A percentile compares a stretch with the other conserved stretches of the same genome.
These are phyloP conservation scores for Hanleya hanleyi DNA, from an alignment of 2,888 invertebrate genomes.

Conservation along the genomic window DNA sequence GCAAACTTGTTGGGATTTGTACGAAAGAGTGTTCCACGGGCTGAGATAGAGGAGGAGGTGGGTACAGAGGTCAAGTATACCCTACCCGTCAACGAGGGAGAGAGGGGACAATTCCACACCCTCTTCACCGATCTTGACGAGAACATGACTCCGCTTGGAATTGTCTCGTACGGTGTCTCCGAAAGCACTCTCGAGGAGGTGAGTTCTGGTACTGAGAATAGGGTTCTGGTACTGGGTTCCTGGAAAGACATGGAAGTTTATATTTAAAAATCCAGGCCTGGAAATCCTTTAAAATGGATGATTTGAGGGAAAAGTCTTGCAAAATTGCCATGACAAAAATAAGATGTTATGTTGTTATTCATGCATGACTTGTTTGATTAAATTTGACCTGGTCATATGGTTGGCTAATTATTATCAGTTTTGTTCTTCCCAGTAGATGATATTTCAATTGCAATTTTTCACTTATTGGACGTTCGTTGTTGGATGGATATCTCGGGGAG, in stretches of 20 bases:
- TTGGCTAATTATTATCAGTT: too few relatives aligned
- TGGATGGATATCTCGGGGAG: too few relatives aligned
- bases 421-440: too few relatives aligned
- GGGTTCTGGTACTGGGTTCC: neutral
- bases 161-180: conserved; percentile 76
- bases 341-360: too few relatives aligned
- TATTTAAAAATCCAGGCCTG: neutral
- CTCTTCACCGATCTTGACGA: conserved; percentile 73
- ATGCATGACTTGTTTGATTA: too few relatives aligned
- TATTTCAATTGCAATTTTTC: too few relatives aligned
- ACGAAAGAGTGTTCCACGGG: conserved; percentile 68
- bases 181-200: conserved; percentile 78
- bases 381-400: too few relatives aligned
- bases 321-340: too few relatives aligned
- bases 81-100: conserved; percentile 58
- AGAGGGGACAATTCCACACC: conserved; percentile 48
- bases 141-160: conserved; percentile 66
- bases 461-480: too few relatives aligned
- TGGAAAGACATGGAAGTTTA: neutral
- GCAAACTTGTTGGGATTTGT: conserved; percentile 57
- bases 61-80: conserved; percentile 75
- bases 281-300: too few relatives aligned
- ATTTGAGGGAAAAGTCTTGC: too few relatives aligned
- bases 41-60: conserved; percentile 73
- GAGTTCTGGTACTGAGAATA: conserved; percentile 31